Evolutionary conservation across 2,797 vertebrate genomes (phyloP), one percentile per base, ranked within the genome.

Genomic region (Cacajao melanocephalus): DNA sequence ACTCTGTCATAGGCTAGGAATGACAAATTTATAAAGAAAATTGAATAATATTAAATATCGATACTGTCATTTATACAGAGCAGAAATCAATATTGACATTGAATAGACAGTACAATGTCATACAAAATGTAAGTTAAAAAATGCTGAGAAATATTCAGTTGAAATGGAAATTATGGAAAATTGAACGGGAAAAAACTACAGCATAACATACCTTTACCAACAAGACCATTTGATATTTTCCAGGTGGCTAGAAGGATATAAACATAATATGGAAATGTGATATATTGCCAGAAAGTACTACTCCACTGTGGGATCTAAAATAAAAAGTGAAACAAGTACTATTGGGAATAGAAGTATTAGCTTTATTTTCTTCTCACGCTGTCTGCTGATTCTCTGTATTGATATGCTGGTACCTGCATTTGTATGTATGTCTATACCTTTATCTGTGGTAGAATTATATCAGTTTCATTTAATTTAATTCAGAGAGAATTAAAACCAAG

Each of bases 121-220:
- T 81, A 85, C n/a, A 93, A 92, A 55, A 93, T 80, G 2, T 39
- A 87, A 64, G 44, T 64, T 11, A 58, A 48, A 33, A 85, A 26
- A 36, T 46, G 30, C 15, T 67, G 50, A 39, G 20, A 50, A 88
- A 92, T 67, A 75, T 22, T 17, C 81, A 15, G n/a, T 24, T 67
- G 50, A 81, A 64, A 24, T 8, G 12, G 15, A 20, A 55, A 55
- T 9, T n/a, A 36, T 57, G 22, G 8, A n/a, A 57, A 64, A 55
- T 9, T 28, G 19, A 10, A 50, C 1, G 10, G 0, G 14, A 52
- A 85, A 85, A 44, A 80, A 46, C 0, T 41, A 11, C 24, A 46
- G 1, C 2, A 67, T 41, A 55, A 4, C 8, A 26, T 7, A 14
- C 3, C n/a, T 24, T 46, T 87, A 22, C 3, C 39, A 55, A 87